These are phyloP conservation scores for Phataginus tricuspis DNA, from an alignment of 2,797 vertebrate species.

Conservation along the genomic window DNA sequence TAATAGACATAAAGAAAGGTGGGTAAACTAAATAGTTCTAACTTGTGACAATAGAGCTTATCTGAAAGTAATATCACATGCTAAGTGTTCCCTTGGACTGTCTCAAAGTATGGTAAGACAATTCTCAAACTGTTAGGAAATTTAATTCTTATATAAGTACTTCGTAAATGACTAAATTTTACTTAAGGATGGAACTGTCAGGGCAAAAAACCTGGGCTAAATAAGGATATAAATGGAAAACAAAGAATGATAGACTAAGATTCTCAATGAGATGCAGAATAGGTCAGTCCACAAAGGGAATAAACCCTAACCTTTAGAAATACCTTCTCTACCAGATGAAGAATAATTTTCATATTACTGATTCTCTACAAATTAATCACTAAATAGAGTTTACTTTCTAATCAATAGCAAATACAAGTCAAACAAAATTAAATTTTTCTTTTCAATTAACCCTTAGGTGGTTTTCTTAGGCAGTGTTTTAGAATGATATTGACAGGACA, in stretches of 20 bases:
- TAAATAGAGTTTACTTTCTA: neutral
- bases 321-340: neutral
- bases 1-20: neutral
- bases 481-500: neutral
- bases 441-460: neutral
- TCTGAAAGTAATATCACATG: neutral
- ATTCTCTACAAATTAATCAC: neutral
- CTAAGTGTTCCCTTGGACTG: neutral
- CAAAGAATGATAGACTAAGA: neutral
- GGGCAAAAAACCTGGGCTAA: neutral
- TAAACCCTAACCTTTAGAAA: neutral
- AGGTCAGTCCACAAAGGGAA: neutral
- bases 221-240: neutral
- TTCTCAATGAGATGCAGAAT: neutral
- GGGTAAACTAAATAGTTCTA: neutral
- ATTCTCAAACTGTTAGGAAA: neutral
- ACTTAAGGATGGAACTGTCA: neutral
- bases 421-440: neutral
- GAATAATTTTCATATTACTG: neutral
- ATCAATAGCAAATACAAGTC: neutral
- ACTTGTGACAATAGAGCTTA: neutral
- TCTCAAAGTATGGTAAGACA: neutral
- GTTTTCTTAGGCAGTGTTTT: neutral
- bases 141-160: neutral
- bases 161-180: neutral